These are phyloP conservation scores for Morpho deidamia DNA, from an alignment of 2,888 invertebrate genomes.

Conservation along the genomic window DNA sequence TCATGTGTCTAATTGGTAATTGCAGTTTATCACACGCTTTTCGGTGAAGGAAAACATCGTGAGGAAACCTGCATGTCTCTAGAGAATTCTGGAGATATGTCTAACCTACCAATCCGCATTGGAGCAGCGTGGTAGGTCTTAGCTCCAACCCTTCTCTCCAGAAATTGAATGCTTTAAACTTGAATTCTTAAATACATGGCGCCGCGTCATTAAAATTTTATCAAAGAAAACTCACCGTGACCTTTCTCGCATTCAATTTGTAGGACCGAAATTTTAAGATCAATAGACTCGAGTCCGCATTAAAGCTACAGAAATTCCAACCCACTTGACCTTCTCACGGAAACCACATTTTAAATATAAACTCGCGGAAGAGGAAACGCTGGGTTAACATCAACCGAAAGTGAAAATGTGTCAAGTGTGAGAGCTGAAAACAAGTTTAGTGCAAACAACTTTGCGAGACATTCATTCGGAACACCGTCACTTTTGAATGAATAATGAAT, in stretches of 20 bases:
- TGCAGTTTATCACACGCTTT: too few species aligned
- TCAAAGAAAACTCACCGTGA: slow-evolving; percentile 10
- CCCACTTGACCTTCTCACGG: slow-evolving; percentile 35
- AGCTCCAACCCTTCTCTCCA: too few species aligned
- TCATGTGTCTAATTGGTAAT: too few species aligned
- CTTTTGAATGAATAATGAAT: slow-evolving; percentile 19
- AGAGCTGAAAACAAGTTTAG: slow-evolving; percentile 25
- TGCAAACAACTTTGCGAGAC: slow-evolving; percentile 14
- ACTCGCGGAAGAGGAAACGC: slow-evolving; percentile 29
- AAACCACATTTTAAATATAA: slow-evolving; percentile 34
- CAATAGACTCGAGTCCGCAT: slow-evolving; percentile 14
- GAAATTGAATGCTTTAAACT: neutral
- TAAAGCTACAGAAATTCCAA: slow-evolving; percentile 20
- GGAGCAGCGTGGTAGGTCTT: too few species aligned
- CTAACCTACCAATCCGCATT: too few species aligned
- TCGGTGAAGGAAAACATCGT: too few species aligned
- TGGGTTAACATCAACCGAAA: slow-evolving; percentile 40
- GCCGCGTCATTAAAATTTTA: neutral
- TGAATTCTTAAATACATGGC: neutral
- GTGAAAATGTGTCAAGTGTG: slow-evolving; percentile 68
- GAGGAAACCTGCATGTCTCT: too few species aligned
- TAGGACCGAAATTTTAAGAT: slow-evolving; percentile 4
- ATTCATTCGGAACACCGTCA: slow-evolving; percentile 18
- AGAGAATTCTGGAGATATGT: too few species aligned
- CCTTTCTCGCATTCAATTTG: slow-evolving; percentile 9